phyloP scores from a whole-genome alignment of 2,113 vertebrate genomes.

The Sakesphorus luctuosus region DNA sequence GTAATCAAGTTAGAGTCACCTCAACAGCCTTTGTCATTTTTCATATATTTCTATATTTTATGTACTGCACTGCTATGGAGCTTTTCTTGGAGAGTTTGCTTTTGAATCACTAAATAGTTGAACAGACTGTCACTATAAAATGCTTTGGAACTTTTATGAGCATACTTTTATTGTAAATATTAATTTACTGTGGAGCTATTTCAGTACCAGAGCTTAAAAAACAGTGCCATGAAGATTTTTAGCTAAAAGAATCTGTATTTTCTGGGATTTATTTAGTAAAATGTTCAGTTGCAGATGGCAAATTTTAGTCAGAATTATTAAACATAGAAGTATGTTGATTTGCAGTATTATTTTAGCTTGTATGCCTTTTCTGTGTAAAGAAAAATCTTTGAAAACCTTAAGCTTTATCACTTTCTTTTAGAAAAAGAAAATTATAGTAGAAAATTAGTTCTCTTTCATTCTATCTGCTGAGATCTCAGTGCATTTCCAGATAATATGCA shows the following conservation, averaged over 20 bases:
- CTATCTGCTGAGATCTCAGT: neutral
- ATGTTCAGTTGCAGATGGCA: constrained; percentile 17
- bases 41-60: constrained; percentile 50
- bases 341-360: constrained; percentile 34
- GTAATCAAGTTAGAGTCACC: constrained; percentile 46
- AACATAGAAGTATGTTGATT: constrained; percentile 38
- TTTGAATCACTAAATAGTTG: constrained; percentile 52
- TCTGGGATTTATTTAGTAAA: constrained; percentile 23
- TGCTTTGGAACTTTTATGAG: constrained; percentile 49
- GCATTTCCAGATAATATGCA: neutral
- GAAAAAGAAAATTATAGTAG: neutral
- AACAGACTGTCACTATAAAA: constrained; percentile 39
- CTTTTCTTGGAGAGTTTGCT: constrained; percentile 34
- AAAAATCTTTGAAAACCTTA: constrained; percentile 18
- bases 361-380: constrained; percentile 15
- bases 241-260: constrained; percentile 21
- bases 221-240: neutral
- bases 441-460: neutral
- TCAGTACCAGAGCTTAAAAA: constrained; percentile 22
- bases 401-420: neutral
- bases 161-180: constrained; percentile 35
- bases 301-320: constrained; percentile 49
- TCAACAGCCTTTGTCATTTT: constrained; percentile 55
- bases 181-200: constrained; percentile 44
- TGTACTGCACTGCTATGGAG: neutral